Base-by-base conservation (phyloP, 2,888 invertebrate species). In the Trissoscelio sp. region DNA sequence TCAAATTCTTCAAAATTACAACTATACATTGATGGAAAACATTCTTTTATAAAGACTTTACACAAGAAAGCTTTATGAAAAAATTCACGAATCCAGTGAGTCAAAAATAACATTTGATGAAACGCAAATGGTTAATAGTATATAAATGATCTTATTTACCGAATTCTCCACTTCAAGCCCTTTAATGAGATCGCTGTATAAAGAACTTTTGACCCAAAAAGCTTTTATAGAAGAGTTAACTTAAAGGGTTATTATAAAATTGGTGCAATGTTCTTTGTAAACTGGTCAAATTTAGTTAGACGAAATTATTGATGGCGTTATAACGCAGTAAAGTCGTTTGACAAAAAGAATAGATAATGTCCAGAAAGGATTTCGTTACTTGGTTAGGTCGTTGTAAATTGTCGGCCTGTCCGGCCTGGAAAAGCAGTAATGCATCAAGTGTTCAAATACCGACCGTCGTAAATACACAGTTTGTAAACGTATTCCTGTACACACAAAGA, bases 401-500 rank as follows among this genome's bases (percentile, higher is more conserved):
- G 48, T 64, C 48, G 42, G 24, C 51, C 75, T 82, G 82, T 79
- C 82, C 67, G 14, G 51, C 57, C 51, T 79, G 62, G 75, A 73
- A 79, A 67, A 62, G 79, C 72, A 44, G 82, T 70, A 79, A 82
- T 82, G 72, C 69, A 79, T 82, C 82, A 79, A 77, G 79, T 51
- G 79, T 77, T 79, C 79, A 82, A 82, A 79, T 70, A 77, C 57
- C 64, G 64, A 77, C 77, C 72, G 77, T 58, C 72, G 82, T 79
- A 79, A 79, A 82, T 82, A 82, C 66, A 77, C 79, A 72, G 70
- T 82, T 72, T 60, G 74, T 60, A 70, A 81, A 77, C 75, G 74
- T 72, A 75, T 75, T 75, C 67, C 77, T 20, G 67, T 75, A 57
- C 69, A 73, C 62, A 74, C 75, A 77, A 79, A 69, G 67, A 34